These are phyloP conservation scores for Watsonalla binaria DNA, from an alignment of 2,888 invertebrate genomes.

Conservation along the genomic window DNA sequence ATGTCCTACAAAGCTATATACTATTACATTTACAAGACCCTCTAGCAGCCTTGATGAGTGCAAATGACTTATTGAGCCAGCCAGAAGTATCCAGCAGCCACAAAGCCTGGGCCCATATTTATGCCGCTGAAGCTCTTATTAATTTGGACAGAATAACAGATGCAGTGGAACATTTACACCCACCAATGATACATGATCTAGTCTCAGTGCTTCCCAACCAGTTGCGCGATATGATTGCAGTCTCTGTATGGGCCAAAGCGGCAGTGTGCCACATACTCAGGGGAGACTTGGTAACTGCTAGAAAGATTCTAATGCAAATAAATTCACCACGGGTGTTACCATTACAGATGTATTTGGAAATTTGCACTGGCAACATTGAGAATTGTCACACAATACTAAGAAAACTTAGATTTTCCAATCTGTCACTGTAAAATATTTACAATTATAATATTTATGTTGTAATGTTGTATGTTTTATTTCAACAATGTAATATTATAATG, in stretches of 20 bases:
- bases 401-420: conserved; percentile 54
- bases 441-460: not conserved
- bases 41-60: conserved; percentile 86
- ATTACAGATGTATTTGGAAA: conserved; percentile 78
- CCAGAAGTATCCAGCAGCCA: conserved; percentile 76
- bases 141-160: conserved; percentile 89
- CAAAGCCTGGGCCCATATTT: conserved; percentile 91
- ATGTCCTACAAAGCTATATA: conserved; percentile 91
- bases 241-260: conserved; percentile 75
- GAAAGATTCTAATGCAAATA: conserved; percentile 69
- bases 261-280: conserved; percentile 70
- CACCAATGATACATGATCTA: conserved; percentile 81
- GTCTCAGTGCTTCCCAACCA: conserved; percentile 64
- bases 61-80: conserved; percentile 85
- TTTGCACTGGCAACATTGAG: conserved; percentile 72
- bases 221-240: conserved; percentile 68
- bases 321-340: conserved; percentile 69
- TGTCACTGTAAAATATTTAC: conserved; percentile 35
- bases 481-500: conserved; percentile 2
- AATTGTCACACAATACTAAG: conserved; percentile 69
- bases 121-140: conserved; percentile 92
- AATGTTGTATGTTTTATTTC: conserved; percentile 15
- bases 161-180: conserved; percentile 90
- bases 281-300: conserved; percentile 67
- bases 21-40: conserved; percentile 91